These are phyloP conservation scores for Dipodomys merriami DNA, from an alignment of 2,113 vertebrate species.

Conservation along the genomic window DNA sequence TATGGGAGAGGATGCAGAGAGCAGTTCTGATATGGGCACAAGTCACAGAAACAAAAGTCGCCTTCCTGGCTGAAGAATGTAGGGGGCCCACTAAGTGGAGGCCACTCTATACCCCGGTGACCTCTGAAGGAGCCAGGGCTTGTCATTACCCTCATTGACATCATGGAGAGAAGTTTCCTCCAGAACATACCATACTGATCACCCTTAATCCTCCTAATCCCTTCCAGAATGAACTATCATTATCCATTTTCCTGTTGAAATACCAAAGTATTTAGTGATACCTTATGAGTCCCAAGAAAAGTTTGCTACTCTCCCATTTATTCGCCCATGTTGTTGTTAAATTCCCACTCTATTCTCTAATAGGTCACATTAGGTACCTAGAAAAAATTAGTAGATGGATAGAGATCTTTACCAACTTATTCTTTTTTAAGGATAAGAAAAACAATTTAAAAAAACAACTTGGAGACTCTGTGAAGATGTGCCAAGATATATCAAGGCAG, in stretches of 20 bases:
- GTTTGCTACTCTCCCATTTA: background rate
- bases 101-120: background rate
- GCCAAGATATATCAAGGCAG: background rate
- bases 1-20: background rate
- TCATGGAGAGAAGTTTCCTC: background rate
- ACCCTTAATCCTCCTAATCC: constrained; percentile 58
- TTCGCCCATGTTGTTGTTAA: constrained; percentile 23
- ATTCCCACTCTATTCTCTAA: background rate
- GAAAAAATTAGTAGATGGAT: background rate
- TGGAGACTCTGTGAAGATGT: background rate
- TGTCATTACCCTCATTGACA: background rate
- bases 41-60: background rate
- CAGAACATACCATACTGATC: background rate
- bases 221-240: constrained; percentile 53
- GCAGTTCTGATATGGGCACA: background rate
- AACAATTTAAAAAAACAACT: background rate
- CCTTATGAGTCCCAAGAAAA: background rate
- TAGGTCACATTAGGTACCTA: background rate
- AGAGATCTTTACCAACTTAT: constrained; percentile 11
- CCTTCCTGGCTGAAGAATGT: background rate
- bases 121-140: constrained; percentile 41
- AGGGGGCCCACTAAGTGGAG: background rate
- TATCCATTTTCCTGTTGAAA: constrained; percentile 57
- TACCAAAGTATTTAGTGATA: constrained; percentile 34
- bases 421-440: background rate